A percentile compares a stretch with the other conserved stretches of the same genome.
phyloP scores from a whole-genome alignment of 2,113 vertebrate species.

The Paraplagusia blochii region DNA sequence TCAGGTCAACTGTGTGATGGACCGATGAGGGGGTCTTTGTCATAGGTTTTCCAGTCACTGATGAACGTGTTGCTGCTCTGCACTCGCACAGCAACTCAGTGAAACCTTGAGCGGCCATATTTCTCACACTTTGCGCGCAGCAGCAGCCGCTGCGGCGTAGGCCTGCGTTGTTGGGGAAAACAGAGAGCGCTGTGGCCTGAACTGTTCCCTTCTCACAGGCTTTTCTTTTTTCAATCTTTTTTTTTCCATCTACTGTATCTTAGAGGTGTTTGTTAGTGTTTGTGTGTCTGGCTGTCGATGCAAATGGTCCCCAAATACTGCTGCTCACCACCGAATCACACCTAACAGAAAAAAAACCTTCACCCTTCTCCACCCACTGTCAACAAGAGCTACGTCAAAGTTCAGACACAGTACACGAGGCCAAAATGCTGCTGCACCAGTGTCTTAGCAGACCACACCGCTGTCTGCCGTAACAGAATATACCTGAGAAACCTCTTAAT shows the following conservation, averaged over 20 bases:
- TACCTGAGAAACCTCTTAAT: conserved; percentile 46
- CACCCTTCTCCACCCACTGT: conserved; percentile 41
- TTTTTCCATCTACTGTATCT: neutral
- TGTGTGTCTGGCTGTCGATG: conserved; percentile 30
- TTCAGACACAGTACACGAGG: conserved; percentile 47
- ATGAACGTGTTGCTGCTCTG: no score
- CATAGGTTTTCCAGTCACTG: no score
- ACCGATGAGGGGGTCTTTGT: no score
- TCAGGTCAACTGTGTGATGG: no score
- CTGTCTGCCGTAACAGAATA: conserved; percentile 69
- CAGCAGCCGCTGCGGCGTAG: conserved; percentile 51
- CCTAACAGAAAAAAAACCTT: conserved; percentile 59
- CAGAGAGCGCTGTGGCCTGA: no score
- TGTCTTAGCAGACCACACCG: conserved; percentile 35
- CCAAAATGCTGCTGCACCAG: conserved; percentile 48
- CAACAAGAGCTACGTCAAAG: conserved; percentile 62
- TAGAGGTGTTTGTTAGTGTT: conserved; percentile 2
- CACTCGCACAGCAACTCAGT: conserved; percentile 11
- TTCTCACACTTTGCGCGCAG: conserved; percentile 56
- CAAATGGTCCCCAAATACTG: conserved; percentile 3
- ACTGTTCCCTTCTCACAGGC: no score
- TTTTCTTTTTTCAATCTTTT: neutral
- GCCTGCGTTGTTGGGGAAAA: conserved; percentile 28
- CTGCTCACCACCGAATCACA: conserved; percentile 62
- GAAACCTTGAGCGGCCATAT: conserved; percentile 51